Evolutionary conservation across 35 echinoderm and acorn worm genomes (phyloP), one percentile per base, ranked within the genome.

Genomic region (Lytechinus variegatus): DNA sequence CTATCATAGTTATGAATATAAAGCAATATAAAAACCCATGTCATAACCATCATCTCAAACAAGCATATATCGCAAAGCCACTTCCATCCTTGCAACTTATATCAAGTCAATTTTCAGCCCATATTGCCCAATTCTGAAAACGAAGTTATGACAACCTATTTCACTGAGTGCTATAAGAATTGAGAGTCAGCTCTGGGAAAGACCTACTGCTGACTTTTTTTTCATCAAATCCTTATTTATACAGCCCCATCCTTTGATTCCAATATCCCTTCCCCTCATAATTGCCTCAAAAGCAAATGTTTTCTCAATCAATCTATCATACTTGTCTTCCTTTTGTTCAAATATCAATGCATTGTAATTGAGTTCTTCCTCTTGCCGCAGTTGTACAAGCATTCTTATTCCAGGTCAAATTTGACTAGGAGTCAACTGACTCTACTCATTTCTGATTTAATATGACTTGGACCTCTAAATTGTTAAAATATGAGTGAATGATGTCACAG

Each of bases 181-280:
- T 71, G 14, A 21, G 16, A n/a, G 16, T 24, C 19, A 79, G 66
- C 66, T 24, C 66, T 24, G 6, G 21, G 19, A 79, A 79, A 24
- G 66, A 58, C 9, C 8, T 79, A 24, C 66, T 79, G 66, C n/a
- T 24, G 61, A 21, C 16, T 79, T 79, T 44, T 44, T 44, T 79
- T 79, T 79, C 66, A 79, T 79, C 66, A 79, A 79, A 79, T 79
- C 21, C 66, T n/a, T 19, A 79, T 79, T 79, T 79, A 79, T 79
- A 7, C 66, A 79, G 66, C 12, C n/a, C 19, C 19, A 24, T 16
- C 19, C 66, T 79, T 79, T 79, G 16, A 7, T 79, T n/a, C 66
- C 66, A 24, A 79, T 79, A 24, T 16, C 56, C 13, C n/a, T 16
- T 24, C 14, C 66, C 66, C 14, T 79, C 16, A 79, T 79, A 79